Evolutionary conservation across 2,888 invertebrate species (phyloP), one percentile per base, ranked within the genome.

Genomic region (Agrotis segetum): DNA sequence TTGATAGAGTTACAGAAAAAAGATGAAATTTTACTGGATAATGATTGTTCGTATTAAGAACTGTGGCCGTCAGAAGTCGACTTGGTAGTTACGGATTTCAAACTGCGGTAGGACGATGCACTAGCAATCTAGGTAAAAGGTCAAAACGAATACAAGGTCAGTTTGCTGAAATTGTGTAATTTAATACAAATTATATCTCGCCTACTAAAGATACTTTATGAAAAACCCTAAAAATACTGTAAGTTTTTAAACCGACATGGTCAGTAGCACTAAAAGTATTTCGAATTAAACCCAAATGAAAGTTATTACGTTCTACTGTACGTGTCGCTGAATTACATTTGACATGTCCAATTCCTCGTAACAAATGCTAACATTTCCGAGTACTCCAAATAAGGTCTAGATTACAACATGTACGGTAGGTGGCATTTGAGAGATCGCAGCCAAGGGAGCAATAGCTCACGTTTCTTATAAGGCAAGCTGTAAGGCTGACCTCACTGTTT

Each of bases 381-480:
- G 24, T 49, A 47, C 17, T 56, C 52, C 50, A 6, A 19, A 72
- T 59, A 72, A 66, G 61, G 66, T 72, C 55, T 64, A 21, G 47
- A 68, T 78, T 79, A 50, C 64, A 40, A 66, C 49, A 70, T 50
- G 53, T 59, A 59, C 67, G 61, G 53, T 59, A 59, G 64, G 61
- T 70, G 67, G 24, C 65, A 83, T 74, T 70, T 74, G 19, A 61
- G 47, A 77, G 34, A 64, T 60, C 65, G 47, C 19, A 56, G 82
- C n/a, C 58, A 46, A 19, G 24, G 49, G 66, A 66, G 47, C 66
- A 24, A 66, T 24, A 50, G 46, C 59, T 65, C 61, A 55, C 46
- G 62, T 56, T 56, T 75, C 64, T 56, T 75, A 70, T 82, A 85
- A 47, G 76, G 85, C 65, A 68, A 55, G 49, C 53, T 50, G 73